phyloP scores from a whole-genome alignment of 1,140 invertebrate genomes.

The Akabosia matsudoensis region DNA sequence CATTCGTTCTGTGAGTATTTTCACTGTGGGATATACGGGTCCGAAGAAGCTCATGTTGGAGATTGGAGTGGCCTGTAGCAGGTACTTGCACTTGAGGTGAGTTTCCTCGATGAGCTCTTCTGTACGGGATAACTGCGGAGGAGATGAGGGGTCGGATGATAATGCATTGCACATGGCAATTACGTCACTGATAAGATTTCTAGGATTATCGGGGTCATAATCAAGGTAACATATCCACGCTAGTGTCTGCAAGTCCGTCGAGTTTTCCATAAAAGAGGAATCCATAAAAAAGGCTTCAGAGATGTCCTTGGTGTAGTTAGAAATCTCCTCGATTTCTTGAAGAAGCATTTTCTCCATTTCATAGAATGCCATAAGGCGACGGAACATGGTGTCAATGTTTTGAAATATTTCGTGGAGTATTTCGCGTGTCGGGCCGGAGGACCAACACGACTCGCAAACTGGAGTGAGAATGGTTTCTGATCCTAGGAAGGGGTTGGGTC shows the following conservation, averaged over 20 bases:
- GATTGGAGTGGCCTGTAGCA: not conserved
- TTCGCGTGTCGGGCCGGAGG: not conserved
- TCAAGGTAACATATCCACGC: conserved; percentile 12
- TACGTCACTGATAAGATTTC: conserved; percentile 8
- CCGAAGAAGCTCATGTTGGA: not conserved
- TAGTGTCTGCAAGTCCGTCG: not conserved
- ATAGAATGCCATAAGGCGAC: conserved; percentile 6
- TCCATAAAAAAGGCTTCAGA: not conserved
- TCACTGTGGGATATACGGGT: not conserved
- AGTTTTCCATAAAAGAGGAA: not conserved
- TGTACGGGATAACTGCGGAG: not conserved
- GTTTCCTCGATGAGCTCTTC: conserved; percentile 10
- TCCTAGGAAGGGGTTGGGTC: not conserved
- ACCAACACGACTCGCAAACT: not conserved
- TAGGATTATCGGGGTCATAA: not conserved
- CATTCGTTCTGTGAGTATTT: not conserved
- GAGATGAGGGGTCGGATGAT: not conserved
- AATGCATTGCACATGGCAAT: not conserved
- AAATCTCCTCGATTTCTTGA: conserved; percentile 22
- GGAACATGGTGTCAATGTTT: conserved; percentile 4
- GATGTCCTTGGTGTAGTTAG: not conserved
- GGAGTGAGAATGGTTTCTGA: not conserved
- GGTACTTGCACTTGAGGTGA: not conserved
- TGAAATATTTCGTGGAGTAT: conserved; percentile 9
- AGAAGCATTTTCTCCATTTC: conserved; percentile 1